Conservation (phyloP, 2,113 vertebrate species). For the Benitochromis conjunctus region DNA sequence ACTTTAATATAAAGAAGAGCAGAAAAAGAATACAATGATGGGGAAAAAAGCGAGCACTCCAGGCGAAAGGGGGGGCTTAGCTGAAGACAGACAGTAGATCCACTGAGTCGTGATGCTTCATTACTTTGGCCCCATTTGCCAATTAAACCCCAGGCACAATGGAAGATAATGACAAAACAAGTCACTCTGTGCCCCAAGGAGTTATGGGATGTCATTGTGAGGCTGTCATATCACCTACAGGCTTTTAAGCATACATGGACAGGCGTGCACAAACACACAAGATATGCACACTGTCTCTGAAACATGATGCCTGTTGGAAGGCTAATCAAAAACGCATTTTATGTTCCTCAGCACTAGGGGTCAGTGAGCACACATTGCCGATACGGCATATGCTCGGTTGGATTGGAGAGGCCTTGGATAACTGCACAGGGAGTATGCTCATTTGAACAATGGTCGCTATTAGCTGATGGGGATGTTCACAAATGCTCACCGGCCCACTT, state of each 20-base stretch:
- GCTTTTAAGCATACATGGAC: constrained; percentile 10
- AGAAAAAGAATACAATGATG: background rate
- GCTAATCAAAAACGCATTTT: constrained; percentile 40
- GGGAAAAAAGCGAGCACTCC: background rate
- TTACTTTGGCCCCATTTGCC: constrained; percentile 62
- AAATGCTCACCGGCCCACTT: constrained; percentile 60
- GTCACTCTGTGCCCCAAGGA: constrained; percentile 39
- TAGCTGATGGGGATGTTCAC: constrained; percentile 70
- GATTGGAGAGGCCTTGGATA: constrained; percentile 18
- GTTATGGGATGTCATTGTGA: constrained; percentile 40
- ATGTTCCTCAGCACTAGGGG: constrained; percentile 12
- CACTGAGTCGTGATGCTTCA: constrained; percentile 48
- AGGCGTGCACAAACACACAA: background rate
- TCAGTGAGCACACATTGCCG: constrained; percentile 43
- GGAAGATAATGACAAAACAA: constrained; percentile 60
- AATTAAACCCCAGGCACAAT: constrained; percentile 54
- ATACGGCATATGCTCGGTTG: constrained; percentile 44
- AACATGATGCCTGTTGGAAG: background rate
- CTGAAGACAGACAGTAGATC: constrained; percentile 35
- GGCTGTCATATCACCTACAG: constrained; percentile 28
- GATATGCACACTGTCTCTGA: background rate
- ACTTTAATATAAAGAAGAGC: background rate
- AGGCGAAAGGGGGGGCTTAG: background rate
- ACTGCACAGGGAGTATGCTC: constrained; percentile 51
- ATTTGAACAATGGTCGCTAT: constrained; percentile 67